Conservation (phyloP, 2,888 invertebrate species). For the Cetonia aurata region DNA sequence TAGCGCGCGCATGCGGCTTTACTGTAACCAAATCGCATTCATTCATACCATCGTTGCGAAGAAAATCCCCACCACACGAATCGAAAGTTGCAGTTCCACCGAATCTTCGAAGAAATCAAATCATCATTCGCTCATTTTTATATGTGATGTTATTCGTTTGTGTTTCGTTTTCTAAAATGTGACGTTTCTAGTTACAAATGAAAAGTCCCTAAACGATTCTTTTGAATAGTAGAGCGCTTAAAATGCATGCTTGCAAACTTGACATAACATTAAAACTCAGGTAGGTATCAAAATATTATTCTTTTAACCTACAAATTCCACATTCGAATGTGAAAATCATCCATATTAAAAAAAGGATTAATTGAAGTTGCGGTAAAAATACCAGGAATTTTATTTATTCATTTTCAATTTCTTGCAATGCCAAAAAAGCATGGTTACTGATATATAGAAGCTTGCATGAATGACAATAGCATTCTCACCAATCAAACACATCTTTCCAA, state of each 20-base stretch:
- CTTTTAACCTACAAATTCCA: too few species aligned
- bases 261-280: background rate
- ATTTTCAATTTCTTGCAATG: background rate
- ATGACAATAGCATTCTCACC: too few species aligned
- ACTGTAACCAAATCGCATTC: background rate
- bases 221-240: slow-evolving; percentile 10
- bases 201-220: slow-evolving; percentile 6
- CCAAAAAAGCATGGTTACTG: background rate
- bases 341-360: too few species aligned
- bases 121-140: background rate
- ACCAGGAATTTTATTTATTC: background rate
- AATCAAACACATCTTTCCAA: too few species aligned
- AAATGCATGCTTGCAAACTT: slow-evolving; percentile 8
- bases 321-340: too few species aligned
- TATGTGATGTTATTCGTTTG: background rate
- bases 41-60: background rate
- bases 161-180: background rate
- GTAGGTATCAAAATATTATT: too few species aligned
- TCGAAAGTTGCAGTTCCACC: too few species aligned
- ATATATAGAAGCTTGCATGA: too few species aligned
- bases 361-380: too few species aligned
- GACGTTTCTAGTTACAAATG: slow-evolving; percentile 1
- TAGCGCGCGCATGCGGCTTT: slow-evolving; percentile 47
- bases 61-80: slow-evolving; percentile 6
- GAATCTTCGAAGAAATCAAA: background rate